These are phyloP conservation scores for Cryptus armator DNA, from an alignment of 2,888 invertebrate species.

Conservation along the genomic window DNA sequence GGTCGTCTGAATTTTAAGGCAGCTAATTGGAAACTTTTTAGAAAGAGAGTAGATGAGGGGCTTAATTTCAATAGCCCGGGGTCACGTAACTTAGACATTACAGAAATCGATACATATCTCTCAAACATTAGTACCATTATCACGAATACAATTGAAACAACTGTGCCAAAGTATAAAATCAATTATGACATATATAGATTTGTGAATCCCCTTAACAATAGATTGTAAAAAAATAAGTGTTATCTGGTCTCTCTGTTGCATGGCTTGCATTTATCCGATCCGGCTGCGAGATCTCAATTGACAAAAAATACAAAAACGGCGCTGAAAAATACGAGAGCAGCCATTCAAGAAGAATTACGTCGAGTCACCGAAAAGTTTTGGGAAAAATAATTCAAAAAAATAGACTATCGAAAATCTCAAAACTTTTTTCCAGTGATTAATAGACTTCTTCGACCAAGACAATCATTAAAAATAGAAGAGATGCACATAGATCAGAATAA, in stretches of 20 bases:
- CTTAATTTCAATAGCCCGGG: neutral
- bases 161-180: too few species aligned
- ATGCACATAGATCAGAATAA: conserved; percentile 1
- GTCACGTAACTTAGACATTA: neutral
- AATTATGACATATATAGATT: too few species aligned
- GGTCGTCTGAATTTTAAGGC: conserved; percentile 9
- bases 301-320: too few species aligned
- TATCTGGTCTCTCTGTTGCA: too few species aligned
- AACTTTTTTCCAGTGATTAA: conserved; percentile 61
- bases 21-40: neutral
- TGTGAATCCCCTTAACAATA: too few species aligned
- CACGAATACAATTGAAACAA: neutral
- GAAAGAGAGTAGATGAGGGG: neutral
- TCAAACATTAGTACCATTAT: too few species aligned
- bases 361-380: conserved; percentile 20
- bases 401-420: conserved; percentile 45
- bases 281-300: too few species aligned
- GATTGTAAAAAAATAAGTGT: too few species aligned
- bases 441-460: conserved; percentile 42
- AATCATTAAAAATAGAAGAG: conserved; percentile 21
- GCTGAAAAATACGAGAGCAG: too few species aligned
- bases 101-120: neutral
- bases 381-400: conserved; percentile 45
- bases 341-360: too few species aligned
- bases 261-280: too few species aligned